Evolutionary conservation across 2,888 invertebrate species (phyloP).

Genomic region (Kuschelorhynchus macadamiae): DNA sequence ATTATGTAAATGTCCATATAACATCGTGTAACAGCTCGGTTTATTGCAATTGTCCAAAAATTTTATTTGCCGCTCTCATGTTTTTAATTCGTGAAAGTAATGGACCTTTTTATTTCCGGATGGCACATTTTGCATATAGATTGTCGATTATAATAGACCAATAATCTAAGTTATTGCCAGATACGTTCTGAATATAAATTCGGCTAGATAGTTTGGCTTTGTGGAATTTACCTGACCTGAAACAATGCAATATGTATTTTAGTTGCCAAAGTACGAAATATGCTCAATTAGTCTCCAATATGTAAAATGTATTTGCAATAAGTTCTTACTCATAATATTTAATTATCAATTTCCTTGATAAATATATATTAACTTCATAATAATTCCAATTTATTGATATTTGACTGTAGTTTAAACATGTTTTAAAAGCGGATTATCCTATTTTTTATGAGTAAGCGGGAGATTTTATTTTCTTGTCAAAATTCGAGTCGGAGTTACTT

Average conservation of each 20-base stretch:
- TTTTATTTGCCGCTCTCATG: conserved; percentile 8
- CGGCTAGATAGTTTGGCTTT: background rate
- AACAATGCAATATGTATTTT: no score
- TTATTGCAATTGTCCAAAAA: conserved; percentile 12
- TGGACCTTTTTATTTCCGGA: conserved; percentile 31
- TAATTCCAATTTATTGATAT: no score
- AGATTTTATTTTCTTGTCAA: no score
- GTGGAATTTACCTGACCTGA: background rate
- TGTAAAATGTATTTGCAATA: no score
- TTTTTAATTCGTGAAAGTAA: conserved; percentile 31
- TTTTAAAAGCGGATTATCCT: no score
- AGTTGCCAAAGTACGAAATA: no score
- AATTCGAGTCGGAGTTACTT: no score
- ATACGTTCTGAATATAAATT: conserved; percentile 32
- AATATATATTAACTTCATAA: no score
- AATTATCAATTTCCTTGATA: no score
- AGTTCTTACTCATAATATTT: no score
- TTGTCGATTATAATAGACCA: conserved; percentile 36
- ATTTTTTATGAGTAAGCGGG: no score
- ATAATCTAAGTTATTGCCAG: conserved; percentile 28
- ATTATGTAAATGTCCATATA: conserved; percentile 1
- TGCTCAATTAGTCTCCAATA: background rate
- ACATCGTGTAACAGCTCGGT: background rate
- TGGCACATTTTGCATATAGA: conserved; percentile 45
- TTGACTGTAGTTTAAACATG: no score